Conservation (phyloP, 2,113 vertebrate genomes). For the Agelaius tricolor region DNA sequence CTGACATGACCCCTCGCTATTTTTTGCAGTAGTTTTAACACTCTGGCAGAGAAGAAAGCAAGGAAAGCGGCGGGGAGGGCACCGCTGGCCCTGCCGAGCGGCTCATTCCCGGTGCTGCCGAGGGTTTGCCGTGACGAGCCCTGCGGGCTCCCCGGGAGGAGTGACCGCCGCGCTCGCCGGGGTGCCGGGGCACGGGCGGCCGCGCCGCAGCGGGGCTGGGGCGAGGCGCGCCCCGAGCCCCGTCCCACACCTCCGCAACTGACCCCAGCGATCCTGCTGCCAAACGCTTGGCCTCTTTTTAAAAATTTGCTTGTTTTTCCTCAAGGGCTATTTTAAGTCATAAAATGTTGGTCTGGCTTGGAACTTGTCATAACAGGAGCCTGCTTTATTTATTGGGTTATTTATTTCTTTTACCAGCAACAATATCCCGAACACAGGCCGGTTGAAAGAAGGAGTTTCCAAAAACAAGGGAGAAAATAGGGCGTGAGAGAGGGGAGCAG, state of each 20-base stretch:
- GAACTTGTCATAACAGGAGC: constrained; percentile 19
- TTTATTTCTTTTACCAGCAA: background rate
- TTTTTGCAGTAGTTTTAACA: background rate
- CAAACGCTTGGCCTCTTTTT: background rate
- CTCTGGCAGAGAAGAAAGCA: background rate
- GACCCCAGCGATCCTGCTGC: background rate
- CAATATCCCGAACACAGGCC: background rate
- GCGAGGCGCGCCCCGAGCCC: background rate
- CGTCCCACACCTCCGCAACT: background rate
- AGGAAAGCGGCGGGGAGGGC: background rate
- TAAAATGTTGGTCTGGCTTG: background rate
- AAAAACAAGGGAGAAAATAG: background rate
- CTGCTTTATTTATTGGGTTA: constrained; percentile 9
- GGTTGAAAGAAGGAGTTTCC: background rate
- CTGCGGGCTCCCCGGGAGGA: background rate
- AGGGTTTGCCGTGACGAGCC: background rate
- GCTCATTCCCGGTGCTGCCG: too few species aligned
- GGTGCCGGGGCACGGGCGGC: background rate
- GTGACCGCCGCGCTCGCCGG: accelerated
- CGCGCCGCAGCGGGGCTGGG: background rate
- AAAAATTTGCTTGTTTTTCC: background rate
- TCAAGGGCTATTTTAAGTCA: background rate
- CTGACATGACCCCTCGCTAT: background rate
- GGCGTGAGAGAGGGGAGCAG: accelerated
- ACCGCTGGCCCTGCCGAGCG: background rate